phyloP scores from a whole-genome alignment of 2,888 invertebrate species.

The Strigamia crassipes region DNA sequence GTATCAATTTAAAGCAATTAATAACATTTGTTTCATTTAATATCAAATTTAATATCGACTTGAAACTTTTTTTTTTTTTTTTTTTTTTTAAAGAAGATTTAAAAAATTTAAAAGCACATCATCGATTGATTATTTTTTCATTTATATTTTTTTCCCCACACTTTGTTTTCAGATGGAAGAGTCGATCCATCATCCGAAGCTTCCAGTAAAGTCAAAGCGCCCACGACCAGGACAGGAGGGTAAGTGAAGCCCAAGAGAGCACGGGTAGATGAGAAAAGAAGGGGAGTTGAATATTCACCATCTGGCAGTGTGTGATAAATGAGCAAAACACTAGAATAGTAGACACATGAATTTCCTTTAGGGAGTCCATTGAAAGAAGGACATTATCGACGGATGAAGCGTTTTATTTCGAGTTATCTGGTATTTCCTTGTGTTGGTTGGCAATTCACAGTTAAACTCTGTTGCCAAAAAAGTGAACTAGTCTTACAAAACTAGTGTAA shows the following conservation, averaged over 20 bases:
- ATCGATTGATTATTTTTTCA: constrained; percentile 4
- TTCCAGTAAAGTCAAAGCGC: constrained; percentile 14
- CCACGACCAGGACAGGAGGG: constrained; percentile 27
- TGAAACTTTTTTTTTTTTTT: neutral
- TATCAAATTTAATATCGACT: neutral
- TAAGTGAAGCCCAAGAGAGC: constrained; percentile 40
- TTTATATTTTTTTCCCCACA: constrained; percentile 9
- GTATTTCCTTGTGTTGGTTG: neutral
- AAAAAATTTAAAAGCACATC: neutral
- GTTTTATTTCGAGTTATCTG: neutral
- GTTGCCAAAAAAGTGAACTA: too few relatives aligned
- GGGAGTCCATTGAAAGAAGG: neutral
- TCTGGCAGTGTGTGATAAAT: constrained; percentile 31
- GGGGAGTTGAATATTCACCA: constrained; percentile 35
- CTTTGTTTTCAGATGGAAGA: constrained; percentile 38
- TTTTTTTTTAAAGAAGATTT: neutral
- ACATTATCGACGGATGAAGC: neutral
- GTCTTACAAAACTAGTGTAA: too few relatives aligned
- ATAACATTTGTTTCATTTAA: neutral
- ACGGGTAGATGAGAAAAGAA: constrained; percentile 3
- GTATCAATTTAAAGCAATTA: neutral
- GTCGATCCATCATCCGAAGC: constrained; percentile 37
- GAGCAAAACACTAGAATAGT: constrained; percentile 11
- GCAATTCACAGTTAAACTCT: too few relatives aligned
- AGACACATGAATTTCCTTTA: constrained; percentile 14